Percentiles rank a stretch among this genome's conserved stretches.
Conservation (phyloP, 2,797 vertebrate species). For the Pseudopleuronectes americanus region DNA sequence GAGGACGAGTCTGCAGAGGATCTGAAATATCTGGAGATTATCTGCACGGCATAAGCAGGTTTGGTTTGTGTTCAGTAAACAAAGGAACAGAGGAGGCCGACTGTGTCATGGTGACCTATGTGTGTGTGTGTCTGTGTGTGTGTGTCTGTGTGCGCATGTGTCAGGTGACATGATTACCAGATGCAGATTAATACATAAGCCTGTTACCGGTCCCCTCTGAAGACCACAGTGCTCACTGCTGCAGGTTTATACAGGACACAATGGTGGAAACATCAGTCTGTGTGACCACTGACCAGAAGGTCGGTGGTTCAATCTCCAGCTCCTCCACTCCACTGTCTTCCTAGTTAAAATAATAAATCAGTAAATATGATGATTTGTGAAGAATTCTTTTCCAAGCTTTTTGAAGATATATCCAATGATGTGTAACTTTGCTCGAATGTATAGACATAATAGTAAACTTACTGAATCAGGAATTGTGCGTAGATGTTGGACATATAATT, state of each 20-base stretch:
- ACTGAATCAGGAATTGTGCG: no score
- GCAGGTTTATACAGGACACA: no score
- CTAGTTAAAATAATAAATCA: no score
- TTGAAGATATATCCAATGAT: no score
- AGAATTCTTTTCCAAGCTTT: no score
- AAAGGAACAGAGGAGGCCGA: neutral
- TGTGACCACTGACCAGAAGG: neutral
- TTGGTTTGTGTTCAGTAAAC: constrained; percentile 15
- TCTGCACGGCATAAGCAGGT: neutral
- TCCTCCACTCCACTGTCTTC: no score
- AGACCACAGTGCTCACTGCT: neutral
- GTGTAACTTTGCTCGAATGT: no score
- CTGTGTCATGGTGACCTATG: constrained; percentile 1
- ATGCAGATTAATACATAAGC: constrained; percentile 58
- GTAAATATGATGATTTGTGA: no score
- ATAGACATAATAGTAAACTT: no score
- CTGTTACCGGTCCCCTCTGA: constrained; percentile 41
- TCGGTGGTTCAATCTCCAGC: neutral
- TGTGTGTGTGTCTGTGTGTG: neutral
- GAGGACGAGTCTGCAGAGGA: neutral
- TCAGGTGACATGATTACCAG: constrained; percentile 31
- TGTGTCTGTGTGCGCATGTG: neutral
- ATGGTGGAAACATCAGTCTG: neutral
- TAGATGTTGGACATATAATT: no score
- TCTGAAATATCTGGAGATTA: no score